Conservation (phyloP, 2,888 invertebrate species). For the Apodemia duryi region DNA sequence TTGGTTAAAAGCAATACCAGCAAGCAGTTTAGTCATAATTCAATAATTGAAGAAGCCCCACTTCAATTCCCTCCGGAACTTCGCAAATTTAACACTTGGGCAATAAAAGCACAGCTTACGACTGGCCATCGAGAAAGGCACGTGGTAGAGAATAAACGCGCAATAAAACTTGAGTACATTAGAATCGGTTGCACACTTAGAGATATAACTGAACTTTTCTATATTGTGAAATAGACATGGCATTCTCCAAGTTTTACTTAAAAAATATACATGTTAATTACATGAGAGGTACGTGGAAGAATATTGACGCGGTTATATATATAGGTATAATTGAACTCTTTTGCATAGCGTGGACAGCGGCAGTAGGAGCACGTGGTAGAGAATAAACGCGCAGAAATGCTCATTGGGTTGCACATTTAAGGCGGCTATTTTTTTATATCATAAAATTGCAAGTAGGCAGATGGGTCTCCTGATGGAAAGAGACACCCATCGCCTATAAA, state of each 20-base stretch:
- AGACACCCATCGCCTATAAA: too few species aligned
- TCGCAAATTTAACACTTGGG: conserved; percentile 20
- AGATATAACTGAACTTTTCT: not conserved
- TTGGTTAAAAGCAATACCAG: not conserved
- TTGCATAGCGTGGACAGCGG: too few species aligned
- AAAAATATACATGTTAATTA: too few species aligned
- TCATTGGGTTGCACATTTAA: too few species aligned
- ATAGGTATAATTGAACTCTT: too few species aligned
- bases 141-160: conserved; percentile 32
- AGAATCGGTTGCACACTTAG: conserved; percentile 40
- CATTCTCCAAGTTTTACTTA: not conserved
- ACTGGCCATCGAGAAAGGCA: conserved; percentile 21
- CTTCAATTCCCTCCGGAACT: conserved; percentile 18
- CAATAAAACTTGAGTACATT: conserved; percentile 52
- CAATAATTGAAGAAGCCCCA: conserved; percentile 10
- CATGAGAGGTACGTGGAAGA: too few species aligned
- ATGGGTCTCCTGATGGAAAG: too few species aligned
- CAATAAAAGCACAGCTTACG: conserved; percentile 20
- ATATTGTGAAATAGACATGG: not conserved
- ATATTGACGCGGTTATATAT: too few species aligned
- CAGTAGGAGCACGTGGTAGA: too few species aligned
- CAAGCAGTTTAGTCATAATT: conserved; percentile 11
- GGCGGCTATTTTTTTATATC: too few species aligned
- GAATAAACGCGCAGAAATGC: too few species aligned
- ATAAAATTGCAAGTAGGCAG: too few species aligned